These are phyloP conservation scores for Mesodorylaimus sp. DNA, from an alignment of 2,888 invertebrate species.

Conservation along the genomic window DNA sequence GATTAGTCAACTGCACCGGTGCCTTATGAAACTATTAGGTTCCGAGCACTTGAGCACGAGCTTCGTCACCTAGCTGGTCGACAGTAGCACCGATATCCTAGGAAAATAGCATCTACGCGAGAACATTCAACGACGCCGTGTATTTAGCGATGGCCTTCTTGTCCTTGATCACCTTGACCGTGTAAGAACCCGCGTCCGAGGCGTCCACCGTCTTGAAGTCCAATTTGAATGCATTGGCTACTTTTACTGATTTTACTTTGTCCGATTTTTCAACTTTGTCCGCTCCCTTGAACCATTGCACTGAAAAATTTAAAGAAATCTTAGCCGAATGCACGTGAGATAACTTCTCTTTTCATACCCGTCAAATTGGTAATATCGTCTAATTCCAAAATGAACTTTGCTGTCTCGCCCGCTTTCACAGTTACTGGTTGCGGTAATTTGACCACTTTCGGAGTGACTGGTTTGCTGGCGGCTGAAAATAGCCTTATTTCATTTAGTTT, in stretches of 20 bases:
- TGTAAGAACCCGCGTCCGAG: slow-evolving; percentile 13
- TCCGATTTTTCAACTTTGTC: slow-evolving; percentile 23
- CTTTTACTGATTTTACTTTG: slow-evolving; percentile 21
- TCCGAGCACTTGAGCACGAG: too few species aligned
- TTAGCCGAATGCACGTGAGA: too few species aligned
- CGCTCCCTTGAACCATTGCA: slow-evolving; percentile 15
- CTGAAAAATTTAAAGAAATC: slow-evolving; percentile 12
- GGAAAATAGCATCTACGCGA: too few species aligned
- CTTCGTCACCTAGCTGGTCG: too few species aligned
- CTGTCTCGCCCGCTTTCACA: slow-evolving; percentile 15
- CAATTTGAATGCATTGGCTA: slow-evolving; percentile 23
- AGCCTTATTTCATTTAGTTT: too few species aligned
- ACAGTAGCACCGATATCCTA: too few species aligned
- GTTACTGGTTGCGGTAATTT: slow-evolving; percentile 18
- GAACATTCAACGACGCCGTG: slow-evolving; percentile 14
- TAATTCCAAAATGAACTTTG: slow-evolving; percentile 18
- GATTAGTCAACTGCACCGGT: too few species aligned
- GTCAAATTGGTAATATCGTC: slow-evolving; percentile 5
- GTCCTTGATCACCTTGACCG: slow-evolving; percentile 24
- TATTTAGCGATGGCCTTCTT: slow-evolving; percentile 25
- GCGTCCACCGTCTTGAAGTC: slow-evolving; percentile 17
- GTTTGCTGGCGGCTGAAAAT: too few species aligned
- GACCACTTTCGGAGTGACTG: slow-evolving; percentile 14
- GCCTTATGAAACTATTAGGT: too few species aligned
- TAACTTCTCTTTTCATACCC: too few species aligned